Conservation (phyloP, 2,888 invertebrate genomes). For the Pseudoips prasinana region DNA sequence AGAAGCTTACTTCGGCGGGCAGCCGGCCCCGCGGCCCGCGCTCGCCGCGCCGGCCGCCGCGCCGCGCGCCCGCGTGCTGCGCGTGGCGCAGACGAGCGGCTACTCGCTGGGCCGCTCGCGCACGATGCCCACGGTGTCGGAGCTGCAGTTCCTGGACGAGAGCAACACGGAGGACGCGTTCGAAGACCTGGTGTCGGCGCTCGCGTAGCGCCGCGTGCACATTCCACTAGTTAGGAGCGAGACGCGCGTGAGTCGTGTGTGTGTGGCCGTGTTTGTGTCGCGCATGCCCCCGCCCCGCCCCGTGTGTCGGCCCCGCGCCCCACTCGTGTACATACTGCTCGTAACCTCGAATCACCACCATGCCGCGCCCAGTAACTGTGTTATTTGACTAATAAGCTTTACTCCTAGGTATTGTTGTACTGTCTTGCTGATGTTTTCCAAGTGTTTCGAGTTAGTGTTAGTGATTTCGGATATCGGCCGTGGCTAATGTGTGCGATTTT, state of each 20-base stretch:
- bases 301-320: slow-evolving; percentile 38
- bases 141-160: slow-evolving; percentile 86
- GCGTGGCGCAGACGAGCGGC: slow-evolving; percentile 49
- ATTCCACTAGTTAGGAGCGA: slow-evolving; percentile 75
- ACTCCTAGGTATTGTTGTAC: slow-evolving; percentile 65
- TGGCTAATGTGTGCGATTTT: slow-evolving; percentile 14
- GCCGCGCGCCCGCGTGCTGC: slow-evolving; percentile 52
- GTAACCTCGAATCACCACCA: slow-evolving; percentile 61
- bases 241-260: slow-evolving; percentile 80
- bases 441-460: slow-evolving; percentile 53
- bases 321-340: slow-evolving; percentile 63
- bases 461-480: slow-evolving; percentile 3
- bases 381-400: slow-evolving; percentile 71
- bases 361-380: slow-evolving; percentile 70
- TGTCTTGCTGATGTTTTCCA: slow-evolving; percentile 69
- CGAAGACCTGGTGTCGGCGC: slow-evolving; percentile 89
- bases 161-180: slow-evolving; percentile 94
- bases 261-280: slow-evolving; percentile 74
- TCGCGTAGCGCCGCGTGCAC: slow-evolving; percentile 68
- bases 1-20: slow-evolving; percentile 81
- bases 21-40: slow-evolving; percentile 5
- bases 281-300: slow-evolving; percentile 45
- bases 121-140: slow-evolving; percentile 88
- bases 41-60: slow-evolving; percentile 43
- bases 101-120: slow-evolving; percentile 86